These are phyloP conservation scores for Panorpa germanica DNA, from an alignment of 2,888 invertebrate species.

Conservation along the genomic window DNA sequence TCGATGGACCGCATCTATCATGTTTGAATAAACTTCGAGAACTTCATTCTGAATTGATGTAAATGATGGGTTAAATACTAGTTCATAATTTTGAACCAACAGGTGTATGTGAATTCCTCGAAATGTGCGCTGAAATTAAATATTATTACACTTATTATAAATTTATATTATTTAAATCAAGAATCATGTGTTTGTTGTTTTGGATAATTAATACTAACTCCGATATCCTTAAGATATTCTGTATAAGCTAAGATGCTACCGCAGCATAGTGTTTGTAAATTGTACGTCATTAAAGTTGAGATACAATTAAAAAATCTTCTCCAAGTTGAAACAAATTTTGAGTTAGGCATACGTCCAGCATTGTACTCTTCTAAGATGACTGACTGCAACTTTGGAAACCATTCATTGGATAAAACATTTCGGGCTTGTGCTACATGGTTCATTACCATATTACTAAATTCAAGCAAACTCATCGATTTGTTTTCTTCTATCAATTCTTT, in stretches of 20 bases:
- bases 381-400: slow-evolving; percentile 22
- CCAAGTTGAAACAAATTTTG: slow-evolving; percentile 40
- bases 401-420: too few species aligned
- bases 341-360: slow-evolving; percentile 46
- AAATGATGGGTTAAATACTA: slow-evolving; percentile 57
- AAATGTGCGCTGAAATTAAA: slow-evolving; percentile 35
- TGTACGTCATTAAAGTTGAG: slow-evolving; percentile 72
- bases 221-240: slow-evolving; percentile 54
- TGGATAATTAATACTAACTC: too few species aligned
- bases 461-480: slow-evolving; percentile 45
- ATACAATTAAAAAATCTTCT: slow-evolving; percentile 71
- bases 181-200: too few species aligned
- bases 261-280: slow-evolving; percentile 63
- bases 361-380: slow-evolving; percentile 36
- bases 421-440: too few species aligned
- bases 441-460: too few species aligned
- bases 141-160: too few species aligned
- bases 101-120: too few species aligned
- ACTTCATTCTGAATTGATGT: slow-evolving; percentile 53
- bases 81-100: too few species aligned
- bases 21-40: too few species aligned
- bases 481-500: slow-evolving; percentile 33
- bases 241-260: slow-evolving; percentile 63
- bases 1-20: slow-evolving; percentile 52
- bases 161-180: too few species aligned